Base-by-base conservation (phyloP, 2,888 invertebrate genomes). In the Nymphalis urticae region DNA sequence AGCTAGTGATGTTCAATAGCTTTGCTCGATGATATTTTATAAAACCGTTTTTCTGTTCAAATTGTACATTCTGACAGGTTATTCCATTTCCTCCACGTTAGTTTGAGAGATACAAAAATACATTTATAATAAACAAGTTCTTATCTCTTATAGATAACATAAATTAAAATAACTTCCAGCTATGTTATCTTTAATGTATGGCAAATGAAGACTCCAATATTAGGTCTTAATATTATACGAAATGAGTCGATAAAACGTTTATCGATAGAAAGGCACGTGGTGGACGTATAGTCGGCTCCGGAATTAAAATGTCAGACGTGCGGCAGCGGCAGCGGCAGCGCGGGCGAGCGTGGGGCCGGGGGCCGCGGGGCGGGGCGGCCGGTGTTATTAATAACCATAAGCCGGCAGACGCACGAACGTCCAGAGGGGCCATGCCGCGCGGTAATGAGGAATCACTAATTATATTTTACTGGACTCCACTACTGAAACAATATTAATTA, bases 251-350 rank as follows among this genome's bases (percentile, higher is more conserved):
- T 88, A 81, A 80, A 84, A 84, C 80, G 76, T 79, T 80, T 85
- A 81, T 91, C 91, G 92, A 92, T 90, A 88, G 75, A 69, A 77
- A 78, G 77, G 66, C 65, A 84, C 83, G 84, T 82, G 83, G 82
- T 84, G 83, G 81, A 86, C 82, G 84, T 85, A 83, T 84, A 86
- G 83, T 81, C 87, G 82, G 86, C 86, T 86, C 82, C 84, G 90
- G 92, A 91, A 92, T 92, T 92, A 92, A 92, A 92, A 92, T 92
- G 92, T 92, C 91, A 92, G 91, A 89, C 91, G 92, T 86, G 91
- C 90, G 88, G 89, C 86, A 84, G 66, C 68, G 63, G 68, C 63
- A 68, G 82, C 84, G 83, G 50, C 64, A 69, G 82, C 83, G 86
- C 85, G 82, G 81, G 82, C 85, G 83, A 84, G 84, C 82, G 85